phyloP scores from a whole-genome alignment of 2,888 invertebrate genomes.

The Drosophila nr. medialis region DNA sequence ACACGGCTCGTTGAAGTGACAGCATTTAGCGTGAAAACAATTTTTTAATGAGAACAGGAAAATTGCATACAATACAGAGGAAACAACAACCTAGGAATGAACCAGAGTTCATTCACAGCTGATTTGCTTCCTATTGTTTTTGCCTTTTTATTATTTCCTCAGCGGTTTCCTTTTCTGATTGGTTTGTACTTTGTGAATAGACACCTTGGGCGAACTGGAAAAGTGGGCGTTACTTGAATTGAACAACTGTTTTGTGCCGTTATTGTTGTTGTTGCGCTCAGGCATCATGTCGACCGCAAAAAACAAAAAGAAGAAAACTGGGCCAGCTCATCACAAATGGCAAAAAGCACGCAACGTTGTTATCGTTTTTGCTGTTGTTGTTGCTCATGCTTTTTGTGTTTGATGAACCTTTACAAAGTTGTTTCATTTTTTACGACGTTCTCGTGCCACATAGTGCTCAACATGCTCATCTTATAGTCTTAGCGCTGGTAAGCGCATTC shows the following conservation, averaged over 20 bases:
- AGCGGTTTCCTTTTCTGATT: slow-evolving; percentile 38
- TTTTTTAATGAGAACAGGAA: slow-evolving; percentile 66
- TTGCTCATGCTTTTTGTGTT: slow-evolving; percentile 42
- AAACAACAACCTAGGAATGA: background rate
- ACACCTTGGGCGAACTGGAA: slow-evolving; percentile 49
- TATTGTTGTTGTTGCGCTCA: slow-evolving; percentile 50
- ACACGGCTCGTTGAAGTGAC: slow-evolving; percentile 47
- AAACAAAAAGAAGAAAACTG: slow-evolving; percentile 43
- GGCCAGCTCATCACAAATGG: slow-evolving; percentile 68
- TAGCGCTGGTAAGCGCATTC: slow-evolving; percentile 23
- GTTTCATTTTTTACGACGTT: slow-evolving; percentile 69
- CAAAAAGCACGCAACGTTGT: slow-evolving; percentile 64
- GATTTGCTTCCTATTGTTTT: background rate
- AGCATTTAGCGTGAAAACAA: slow-evolving; percentile 55
- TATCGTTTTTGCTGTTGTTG: slow-evolving; percentile 5
- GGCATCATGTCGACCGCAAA: slow-evolving; percentile 41
- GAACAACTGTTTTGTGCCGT: slow-evolving; percentile 39
- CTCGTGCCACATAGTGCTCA: slow-evolving; percentile 48
- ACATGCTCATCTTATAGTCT: slow-evolving; percentile 7
- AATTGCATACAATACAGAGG: slow-evolving; percentile 29
- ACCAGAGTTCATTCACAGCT: slow-evolving; percentile 21
- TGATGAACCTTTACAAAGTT: slow-evolving; percentile 63
- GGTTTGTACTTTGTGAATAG: slow-evolving; percentile 38
- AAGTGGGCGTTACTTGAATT: slow-evolving; percentile 50
- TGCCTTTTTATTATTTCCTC: background rate